Evolutionary conservation across 2,797 vertebrate species (phyloP).

Genomic region (Coendou prehensilis): DNA sequence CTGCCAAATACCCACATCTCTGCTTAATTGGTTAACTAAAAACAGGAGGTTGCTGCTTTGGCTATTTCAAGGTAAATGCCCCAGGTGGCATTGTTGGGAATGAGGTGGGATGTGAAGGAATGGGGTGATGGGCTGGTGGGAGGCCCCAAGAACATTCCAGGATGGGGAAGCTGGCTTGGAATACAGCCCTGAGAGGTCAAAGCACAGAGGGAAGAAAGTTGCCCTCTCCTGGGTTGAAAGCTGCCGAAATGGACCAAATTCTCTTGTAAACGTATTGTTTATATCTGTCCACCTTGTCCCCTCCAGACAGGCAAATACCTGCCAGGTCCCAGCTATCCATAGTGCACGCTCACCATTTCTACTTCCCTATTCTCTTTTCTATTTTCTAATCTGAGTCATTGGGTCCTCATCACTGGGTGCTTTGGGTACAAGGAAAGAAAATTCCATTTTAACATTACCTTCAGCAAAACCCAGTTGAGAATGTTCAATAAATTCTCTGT

Average conservation of each 20-base stretch:
- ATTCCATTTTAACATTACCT: background rate
- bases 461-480: background rate
- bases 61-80: background rate
- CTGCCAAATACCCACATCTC: background rate
- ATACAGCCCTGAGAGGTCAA: background rate
- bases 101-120: background rate
- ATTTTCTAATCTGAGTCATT: fast-evolving
- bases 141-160: too few species aligned
- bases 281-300: background rate
- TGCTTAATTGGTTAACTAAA: background rate
- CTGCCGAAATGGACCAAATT: too few species aligned
- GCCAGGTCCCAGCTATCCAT: fast-evolving
- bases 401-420: fast-evolving
- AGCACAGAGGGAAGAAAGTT: fast-evolving
- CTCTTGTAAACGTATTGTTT: fast-evolving
- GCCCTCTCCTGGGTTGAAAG: background rate
- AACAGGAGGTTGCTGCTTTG: background rate
- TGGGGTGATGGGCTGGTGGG: fast-evolving
- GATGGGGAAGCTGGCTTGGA: background rate
- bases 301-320: too few species aligned
- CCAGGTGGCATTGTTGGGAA: background rate
- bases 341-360: background rate
- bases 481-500: constrained; percentile 33
- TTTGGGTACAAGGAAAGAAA: constrained; percentile 15
- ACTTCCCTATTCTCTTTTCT: background rate